phyloP scores from a whole-genome alignment of 2,113 vertebrate genomes.

The Malaclemys terrapin region DNA sequence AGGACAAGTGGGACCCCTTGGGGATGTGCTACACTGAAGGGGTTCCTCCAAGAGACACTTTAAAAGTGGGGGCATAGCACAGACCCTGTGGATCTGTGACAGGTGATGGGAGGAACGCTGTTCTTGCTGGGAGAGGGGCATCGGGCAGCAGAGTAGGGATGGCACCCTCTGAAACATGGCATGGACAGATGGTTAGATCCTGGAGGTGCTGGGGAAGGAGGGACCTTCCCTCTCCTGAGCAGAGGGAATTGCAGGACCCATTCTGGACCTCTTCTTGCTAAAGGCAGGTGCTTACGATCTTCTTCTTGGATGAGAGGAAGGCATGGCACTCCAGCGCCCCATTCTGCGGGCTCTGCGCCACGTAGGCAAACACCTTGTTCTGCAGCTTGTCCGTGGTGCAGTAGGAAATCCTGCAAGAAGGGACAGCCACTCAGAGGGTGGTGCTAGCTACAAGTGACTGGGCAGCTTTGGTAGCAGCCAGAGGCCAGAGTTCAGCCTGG shows the following conservation, averaged over 20 bases:
- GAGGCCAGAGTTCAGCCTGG: neutral
- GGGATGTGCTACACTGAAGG: neutral
- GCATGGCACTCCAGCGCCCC: constrained; percentile 92
- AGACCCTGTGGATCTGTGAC: neutral
- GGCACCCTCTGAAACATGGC: neutral
- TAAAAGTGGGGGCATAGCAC: neutral
- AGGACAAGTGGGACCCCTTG: neutral
- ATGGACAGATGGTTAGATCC: neutral
- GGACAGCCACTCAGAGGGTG: neutral
- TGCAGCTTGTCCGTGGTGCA: constrained; percentile 95
- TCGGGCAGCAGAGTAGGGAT: neutral
- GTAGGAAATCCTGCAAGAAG: constrained; percentile 89
- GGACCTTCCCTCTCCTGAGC: neutral
- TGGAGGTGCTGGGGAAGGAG: neutral
- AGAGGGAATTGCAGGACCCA: neutral
- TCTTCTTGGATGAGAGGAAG: constrained; percentile 93
- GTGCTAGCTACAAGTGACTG: neutral
- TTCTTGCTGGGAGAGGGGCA: neutral
- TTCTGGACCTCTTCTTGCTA: neutral
- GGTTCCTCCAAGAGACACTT: neutral
- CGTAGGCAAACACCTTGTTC: constrained; percentile 93
- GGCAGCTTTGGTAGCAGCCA: neutral
- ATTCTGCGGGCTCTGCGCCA: constrained; percentile 89
- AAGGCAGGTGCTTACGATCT: constrained; percentile 84
- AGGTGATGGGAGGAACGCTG: neutral